These are phyloP conservation scores for Drosophila lini DNA, from an alignment of 1,140 invertebrate species.

Conservation along the genomic window DNA sequence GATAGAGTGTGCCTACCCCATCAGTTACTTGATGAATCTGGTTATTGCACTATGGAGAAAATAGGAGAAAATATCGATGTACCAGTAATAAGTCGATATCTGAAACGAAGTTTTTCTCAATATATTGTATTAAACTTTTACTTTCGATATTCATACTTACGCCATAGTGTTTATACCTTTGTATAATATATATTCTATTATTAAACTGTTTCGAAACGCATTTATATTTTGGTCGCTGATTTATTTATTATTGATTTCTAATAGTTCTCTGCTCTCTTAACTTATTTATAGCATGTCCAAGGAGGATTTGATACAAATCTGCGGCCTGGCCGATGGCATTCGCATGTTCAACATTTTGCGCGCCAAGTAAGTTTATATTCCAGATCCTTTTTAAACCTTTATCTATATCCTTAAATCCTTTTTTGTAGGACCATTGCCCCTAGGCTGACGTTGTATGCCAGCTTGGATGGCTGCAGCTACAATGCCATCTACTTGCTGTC, in stretches of 20 bases:
- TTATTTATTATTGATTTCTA: constrained; percentile 10
- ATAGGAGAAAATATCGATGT: not conserved
- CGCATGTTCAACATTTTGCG: constrained; percentile 95
- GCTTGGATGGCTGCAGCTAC: constrained; percentile 88
- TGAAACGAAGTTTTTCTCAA: not conserved
- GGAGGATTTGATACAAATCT: constrained; percentile 97
- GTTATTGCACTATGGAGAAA: not conserved
- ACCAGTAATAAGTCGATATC: not conserved
- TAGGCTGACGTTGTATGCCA: constrained; percentile 92
- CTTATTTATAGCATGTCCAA: constrained; percentile 88
- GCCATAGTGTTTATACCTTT: not conserved
- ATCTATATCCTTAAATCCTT: not conserved
- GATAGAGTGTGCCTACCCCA: constrained; percentile 2
- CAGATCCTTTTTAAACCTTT: not conserved
- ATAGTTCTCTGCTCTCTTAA: not conserved
- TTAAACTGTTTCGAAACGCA: not conserved
- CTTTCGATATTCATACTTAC: not conserved
- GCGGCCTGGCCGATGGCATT: constrained; percentile 95
- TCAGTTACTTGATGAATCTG: not conserved
- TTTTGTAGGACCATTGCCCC: constrained; percentile 88
- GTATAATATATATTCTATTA: not conserved
- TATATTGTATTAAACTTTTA: not conserved
- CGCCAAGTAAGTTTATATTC: constrained; percentile 87
- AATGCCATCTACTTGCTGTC: constrained; percentile 92
- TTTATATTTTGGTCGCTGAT: not conserved